Conservation (phyloP, 2,797 vertebrate genomes). For the Thaleichthys pacificus region DNA sequence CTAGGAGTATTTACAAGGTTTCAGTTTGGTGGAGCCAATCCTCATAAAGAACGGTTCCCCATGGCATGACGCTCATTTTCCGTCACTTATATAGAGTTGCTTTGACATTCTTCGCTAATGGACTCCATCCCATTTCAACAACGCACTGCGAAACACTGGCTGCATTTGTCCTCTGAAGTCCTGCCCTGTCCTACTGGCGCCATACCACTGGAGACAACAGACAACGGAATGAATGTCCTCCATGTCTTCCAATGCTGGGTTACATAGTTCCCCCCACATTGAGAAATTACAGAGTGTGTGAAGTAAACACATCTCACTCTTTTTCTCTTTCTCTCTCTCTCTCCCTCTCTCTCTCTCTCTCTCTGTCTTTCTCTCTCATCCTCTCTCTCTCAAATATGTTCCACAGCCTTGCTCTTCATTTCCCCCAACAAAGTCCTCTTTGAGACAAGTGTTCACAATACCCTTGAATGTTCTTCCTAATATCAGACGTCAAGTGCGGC, state of each 20-base stretch:
- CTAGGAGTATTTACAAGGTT: constrained; percentile 89
- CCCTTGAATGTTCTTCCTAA: not conserved
- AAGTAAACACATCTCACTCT: constrained; percentile 14
- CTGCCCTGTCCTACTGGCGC: constrained; percentile 17
- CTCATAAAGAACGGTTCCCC: constrained; percentile 68
- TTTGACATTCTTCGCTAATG: not conserved
- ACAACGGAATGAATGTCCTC: constrained; percentile 13
- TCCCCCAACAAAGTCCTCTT: constrained; percentile 43
- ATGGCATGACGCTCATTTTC: not conserved
- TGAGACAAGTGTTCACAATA: constrained; percentile 25
- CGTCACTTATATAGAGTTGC: constrained; percentile 8
- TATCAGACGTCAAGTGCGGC: constrained; percentile 4
- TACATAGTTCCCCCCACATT: constrained; percentile 41
- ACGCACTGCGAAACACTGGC: constrained; percentile 1
- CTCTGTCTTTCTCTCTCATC: constrained; percentile 3
- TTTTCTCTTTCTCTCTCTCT: constrained; percentile 14
- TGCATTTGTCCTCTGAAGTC: constrained; percentile 20
- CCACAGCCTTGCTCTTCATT: constrained; percentile 27
- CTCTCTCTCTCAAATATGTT: constrained; percentile 15
- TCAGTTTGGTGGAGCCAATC: constrained; percentile 58
- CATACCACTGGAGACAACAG: not conserved
- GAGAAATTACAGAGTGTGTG: constrained; percentile 25
- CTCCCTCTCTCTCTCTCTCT: constrained; percentile 3
- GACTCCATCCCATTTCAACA: not conserved
- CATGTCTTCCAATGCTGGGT: constrained; percentile 1